Base-by-base conservation (phyloP, 2,113 vertebrate genomes). In the Pontoporia blainvillei region DNA sequence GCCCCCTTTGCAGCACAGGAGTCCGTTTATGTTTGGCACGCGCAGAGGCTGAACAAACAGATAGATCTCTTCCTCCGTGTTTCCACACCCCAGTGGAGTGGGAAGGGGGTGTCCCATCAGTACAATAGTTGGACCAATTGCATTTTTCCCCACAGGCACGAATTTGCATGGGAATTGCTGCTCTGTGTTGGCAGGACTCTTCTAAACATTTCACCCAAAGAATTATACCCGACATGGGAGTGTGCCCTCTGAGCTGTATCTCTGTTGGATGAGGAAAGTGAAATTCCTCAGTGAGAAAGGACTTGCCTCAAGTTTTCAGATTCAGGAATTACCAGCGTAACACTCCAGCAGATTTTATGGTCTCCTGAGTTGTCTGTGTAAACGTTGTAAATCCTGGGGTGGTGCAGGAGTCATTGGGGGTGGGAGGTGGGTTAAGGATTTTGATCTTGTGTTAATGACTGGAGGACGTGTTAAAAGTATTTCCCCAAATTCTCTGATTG, bases 81-180 rank as follows among this genome's bases (percentile, higher is more conserved):
- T 73, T 97, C 82, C 89, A 96, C 84, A 96, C 90, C 66, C 71
- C 86, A 46, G 54, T 67, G 94, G 59, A 96, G 87, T 46, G 82
- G 39, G 90, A 59, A 57, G 54, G 12, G 39, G 85, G 9, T 14
- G 46, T 44, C 36, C 41, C n/a, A 46, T 85, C 82, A 94, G 92
- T 71, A 14, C 5, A 49, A 36, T 88, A 64, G 52, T 87, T 44
- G 66, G 79, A 34, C 81, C 97, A 92, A 86, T 94, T 96, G 81
- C 73, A 46, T 69, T 96, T 94, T 62, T 5, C 75, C 96, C 87
- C 57, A 88, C 41, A 86, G 97, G 96, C 97, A 34, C 0, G 2
- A 44, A 98, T 97, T 96, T 97, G 95, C 97, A 97, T 97, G 96
- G 94, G 97, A 97, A 97, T 97, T 90, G 94, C 90, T 93, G 92